Evolutionary conservation across 37 sponge, comb jelly and placozoan species (phyloP).

Genomic region (Aplysina aerophoba): DNA sequence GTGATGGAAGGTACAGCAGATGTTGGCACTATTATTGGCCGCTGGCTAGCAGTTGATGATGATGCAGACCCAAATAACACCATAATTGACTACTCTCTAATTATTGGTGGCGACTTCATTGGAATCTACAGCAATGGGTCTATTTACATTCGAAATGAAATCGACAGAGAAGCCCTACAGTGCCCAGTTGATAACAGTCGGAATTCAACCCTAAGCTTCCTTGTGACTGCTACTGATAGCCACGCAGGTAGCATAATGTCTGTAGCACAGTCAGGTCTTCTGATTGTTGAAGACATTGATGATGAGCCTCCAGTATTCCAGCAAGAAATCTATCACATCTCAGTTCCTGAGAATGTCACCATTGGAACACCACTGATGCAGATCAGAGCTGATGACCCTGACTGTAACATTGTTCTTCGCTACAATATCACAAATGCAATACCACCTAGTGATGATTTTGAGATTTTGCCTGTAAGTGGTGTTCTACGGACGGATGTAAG

Average conservation of each 20-base stretch:
- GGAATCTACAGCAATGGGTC: slow-evolving; percentile 27
- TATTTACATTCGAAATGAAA: slow-evolving; percentile 32
- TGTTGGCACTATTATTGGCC: slow-evolving; percentile 35
- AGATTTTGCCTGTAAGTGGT: not conserved
- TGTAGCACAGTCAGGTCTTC: not conserved
- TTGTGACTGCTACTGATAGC: slow-evolving; percentile 54
- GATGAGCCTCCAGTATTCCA: slow-evolving; percentile 65
- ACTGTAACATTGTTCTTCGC: slow-evolving; percentile 40
- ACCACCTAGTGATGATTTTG: slow-evolving; percentile 7
- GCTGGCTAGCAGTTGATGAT: slow-evolving; percentile 41
- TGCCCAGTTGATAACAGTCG: slow-evolving; percentile 47
- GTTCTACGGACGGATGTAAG: not conserved
- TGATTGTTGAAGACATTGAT: slow-evolving; percentile 29
- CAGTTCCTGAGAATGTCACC: slow-evolving; percentile 34
- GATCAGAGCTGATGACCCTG: slow-evolving; percentile 45
- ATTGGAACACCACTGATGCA: not conserved
- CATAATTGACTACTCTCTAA: slow-evolving; percentile 30
- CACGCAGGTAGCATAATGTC: not conserved
- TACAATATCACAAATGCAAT: slow-evolving; percentile 42
- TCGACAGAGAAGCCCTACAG: slow-evolving; percentile 49
- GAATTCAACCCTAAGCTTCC: slow-evolving; percentile 46
- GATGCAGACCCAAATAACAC: slow-evolving; percentile 41
- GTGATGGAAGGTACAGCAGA: not conserved
- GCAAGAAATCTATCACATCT: slow-evolving; percentile 34
- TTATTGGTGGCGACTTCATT: slow-evolving; percentile 22